Percentiles rank a stretch among this genome's conserved stretches.
These are phyloP conservation scores for Mus minutoides DNA, from an alignment of 2,797 vertebrate genomes.

Conservation along the genomic window DNA sequence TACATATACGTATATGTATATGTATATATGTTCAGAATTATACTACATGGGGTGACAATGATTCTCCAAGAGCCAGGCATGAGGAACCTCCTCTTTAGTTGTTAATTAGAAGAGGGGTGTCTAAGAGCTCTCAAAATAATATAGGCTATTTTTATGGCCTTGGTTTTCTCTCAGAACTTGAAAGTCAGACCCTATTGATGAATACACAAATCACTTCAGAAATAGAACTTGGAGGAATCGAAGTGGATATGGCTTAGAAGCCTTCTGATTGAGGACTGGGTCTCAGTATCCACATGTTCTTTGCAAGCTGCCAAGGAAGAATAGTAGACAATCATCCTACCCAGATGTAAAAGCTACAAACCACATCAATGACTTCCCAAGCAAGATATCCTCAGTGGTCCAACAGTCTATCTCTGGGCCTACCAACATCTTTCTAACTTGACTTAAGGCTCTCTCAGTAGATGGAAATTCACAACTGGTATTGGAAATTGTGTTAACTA, in stretches of 20 bases:
- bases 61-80: not conserved
- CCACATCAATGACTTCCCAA: not conserved
- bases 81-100: not conserved
- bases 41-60: not conserved
- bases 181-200: not conserved
- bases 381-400: not conserved
- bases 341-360: not conserved
- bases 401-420: not conserved
- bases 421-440: not conserved
- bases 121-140: not conserved
- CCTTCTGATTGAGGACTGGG: not conserved
- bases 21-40: no score
- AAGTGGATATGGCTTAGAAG: not conserved
- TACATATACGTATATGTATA: no score
- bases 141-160: not conserved
- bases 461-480: not conserved
- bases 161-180: not conserved
- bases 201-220: not conserved
- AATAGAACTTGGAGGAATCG: not conserved
- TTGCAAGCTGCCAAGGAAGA: not conserved
- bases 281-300: not conserved
- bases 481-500: not conserved
- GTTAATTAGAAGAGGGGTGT: not conserved
- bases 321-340: not conserved
- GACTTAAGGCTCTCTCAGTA: not conserved